Percentiles rank a stretch among this genome's conserved stretches.
These are phyloP conservation scores for Alitta virens DNA, from an alignment of 2,888 invertebrate genomes.

Conservation along the genomic window DNA sequence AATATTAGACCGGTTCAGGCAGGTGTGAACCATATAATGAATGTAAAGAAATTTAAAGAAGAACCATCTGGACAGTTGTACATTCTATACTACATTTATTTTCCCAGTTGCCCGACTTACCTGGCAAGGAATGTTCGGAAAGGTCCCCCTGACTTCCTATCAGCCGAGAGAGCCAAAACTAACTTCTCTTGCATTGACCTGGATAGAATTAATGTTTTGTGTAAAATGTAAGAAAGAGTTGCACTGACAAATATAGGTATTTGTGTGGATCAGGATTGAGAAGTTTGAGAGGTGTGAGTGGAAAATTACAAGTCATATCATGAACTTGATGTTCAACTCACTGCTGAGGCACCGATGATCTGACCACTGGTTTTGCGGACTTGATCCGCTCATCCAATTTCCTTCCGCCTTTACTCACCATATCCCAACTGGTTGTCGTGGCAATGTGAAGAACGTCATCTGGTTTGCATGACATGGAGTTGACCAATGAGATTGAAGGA, in stretches of 20 bases:
- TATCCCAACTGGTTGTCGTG: slow-evolving; percentile 41
- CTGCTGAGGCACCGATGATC: slow-evolving; percentile 2
- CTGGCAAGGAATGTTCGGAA: slow-evolving; percentile 45
- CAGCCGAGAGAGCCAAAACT: slow-evolving; percentile 44
- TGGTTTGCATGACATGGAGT: slow-evolving; percentile 51
- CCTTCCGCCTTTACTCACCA: slow-evolving; percentile 40
- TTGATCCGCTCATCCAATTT: slow-evolving; percentile 39
- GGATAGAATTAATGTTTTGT: background rate
- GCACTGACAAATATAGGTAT: background rate
- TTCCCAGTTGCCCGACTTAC: no score
- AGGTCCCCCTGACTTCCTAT: slow-evolving; percentile 52
- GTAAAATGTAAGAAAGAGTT: no score
- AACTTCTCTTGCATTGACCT: slow-evolving; percentile 36
- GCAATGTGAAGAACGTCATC: slow-evolving; percentile 46
- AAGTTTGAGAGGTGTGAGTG: no score
- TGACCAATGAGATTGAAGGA: slow-evolving; percentile 46
- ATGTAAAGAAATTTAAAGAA: no score
- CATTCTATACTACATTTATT: no score
- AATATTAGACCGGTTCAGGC: no score
- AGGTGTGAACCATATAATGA: no score
- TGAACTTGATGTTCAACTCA: background rate
- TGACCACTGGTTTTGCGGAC: slow-evolving; percentile 35
- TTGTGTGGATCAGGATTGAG: background rate
- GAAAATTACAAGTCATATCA: background rate
- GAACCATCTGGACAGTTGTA: no score